Percentiles rank a stretch among this genome's conserved stretches.
Conservation (phyloP, 2,113 vertebrate species). For the Melanerpes aurifrons region DNA sequence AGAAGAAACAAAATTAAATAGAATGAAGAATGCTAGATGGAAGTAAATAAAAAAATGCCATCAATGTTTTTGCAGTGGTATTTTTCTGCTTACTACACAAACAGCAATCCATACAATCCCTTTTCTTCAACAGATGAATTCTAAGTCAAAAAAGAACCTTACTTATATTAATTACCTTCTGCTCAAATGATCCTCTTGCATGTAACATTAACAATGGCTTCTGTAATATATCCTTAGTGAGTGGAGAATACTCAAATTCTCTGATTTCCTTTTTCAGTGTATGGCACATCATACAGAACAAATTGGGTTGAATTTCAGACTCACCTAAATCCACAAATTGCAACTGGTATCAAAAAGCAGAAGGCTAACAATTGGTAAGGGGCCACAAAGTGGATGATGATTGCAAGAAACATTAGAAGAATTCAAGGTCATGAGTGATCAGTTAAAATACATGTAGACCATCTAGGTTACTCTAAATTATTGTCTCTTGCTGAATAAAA, state of each 20-base stretch:
- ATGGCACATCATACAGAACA: background rate
- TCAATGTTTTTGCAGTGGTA: background rate
- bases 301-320: background rate
- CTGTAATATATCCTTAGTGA: background rate
- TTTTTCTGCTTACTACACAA: constrained; percentile 6
- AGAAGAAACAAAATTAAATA: constrained; percentile 20
- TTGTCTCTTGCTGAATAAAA: background rate
- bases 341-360: background rate
- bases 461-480: background rate
- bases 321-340: background rate
- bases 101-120: background rate
- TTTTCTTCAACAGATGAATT: background rate
- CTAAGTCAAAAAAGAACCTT: background rate
- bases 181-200: background rate
- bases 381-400: background rate
- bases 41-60: constrained; percentile 1
- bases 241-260: background rate
- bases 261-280: background rate
- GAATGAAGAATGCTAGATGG: background rate
- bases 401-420: background rate
- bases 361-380: background rate
- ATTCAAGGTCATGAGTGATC: background rate
- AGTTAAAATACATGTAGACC: background rate
- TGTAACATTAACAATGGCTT: background rate
- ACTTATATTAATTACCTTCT: constrained; percentile 2